Percentiles rank a stretch among this genome's conserved stretches.
Conservation (phyloP, 2,888 invertebrate genomes). For the Scotopteryx bipunctaria region DNA sequence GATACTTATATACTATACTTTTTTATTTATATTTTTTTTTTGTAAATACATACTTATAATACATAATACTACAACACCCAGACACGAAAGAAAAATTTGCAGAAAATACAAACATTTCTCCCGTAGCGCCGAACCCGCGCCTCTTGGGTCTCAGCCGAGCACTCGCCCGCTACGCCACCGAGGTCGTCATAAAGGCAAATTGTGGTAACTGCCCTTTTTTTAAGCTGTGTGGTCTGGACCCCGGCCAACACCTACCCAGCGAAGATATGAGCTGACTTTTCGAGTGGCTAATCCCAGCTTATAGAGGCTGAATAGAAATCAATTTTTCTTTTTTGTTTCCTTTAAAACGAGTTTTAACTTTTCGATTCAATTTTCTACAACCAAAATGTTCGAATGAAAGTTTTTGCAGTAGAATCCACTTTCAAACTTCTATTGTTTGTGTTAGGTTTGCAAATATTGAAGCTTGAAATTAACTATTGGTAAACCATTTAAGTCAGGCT, state of each 20-base stretch:
- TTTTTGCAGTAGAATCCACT: conserved; percentile 10
- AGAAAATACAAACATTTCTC: no score
- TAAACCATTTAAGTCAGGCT: no score
- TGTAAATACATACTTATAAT: no score
- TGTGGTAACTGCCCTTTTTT: not conserved
- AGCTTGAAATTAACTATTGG: not conserved
- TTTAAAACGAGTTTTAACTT: conserved; percentile 13
- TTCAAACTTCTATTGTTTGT: conserved; percentile 10
- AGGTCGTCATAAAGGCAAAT: not conserved
- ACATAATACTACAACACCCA: no score
- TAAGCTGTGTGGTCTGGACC: conserved; percentile 21
- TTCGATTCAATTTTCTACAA: conserved; percentile 15
- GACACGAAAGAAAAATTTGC: no score
- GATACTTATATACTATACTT: no score
- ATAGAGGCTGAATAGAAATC: conserved; percentile 27
- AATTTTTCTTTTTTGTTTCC: conserved; percentile 27
- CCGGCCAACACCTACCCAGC: conserved; percentile 28
- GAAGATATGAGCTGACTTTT: conserved; percentile 33
- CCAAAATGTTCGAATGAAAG: conserved; percentile 4
- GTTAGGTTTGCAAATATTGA: not conserved
- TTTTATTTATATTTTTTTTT: no score
- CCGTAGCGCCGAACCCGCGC: no score
- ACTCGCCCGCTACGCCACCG: no score
- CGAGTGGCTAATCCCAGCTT: conserved; percentile 34
- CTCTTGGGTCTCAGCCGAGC: no score